Percentiles rank a stretch among this genome's conserved stretches.
phyloP scores from a whole-genome alignment of 2,888 invertebrate species.

The Dryococelus australis region DNA sequence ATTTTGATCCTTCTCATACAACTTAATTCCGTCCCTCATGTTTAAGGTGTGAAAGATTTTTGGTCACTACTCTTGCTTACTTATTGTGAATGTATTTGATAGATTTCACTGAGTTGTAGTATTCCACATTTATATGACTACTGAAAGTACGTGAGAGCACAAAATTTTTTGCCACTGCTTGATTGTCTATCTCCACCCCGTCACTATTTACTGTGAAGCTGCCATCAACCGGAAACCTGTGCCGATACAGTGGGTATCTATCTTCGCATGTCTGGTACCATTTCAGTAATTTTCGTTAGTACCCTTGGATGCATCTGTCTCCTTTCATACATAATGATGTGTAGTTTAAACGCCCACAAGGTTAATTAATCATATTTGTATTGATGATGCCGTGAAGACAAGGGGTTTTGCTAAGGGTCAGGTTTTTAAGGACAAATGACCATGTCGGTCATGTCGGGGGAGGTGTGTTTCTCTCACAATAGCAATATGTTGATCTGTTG shows the following conservation, averaged over 20 bases:
- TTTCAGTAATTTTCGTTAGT: slow-evolving; percentile 50
- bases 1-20: slow-evolving; percentile 49
- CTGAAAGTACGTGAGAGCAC: slow-evolving; percentile 40
- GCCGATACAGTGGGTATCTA: slow-evolving; percentile 55
- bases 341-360: slow-evolving; percentile 51
- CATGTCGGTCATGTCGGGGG: slow-evolving; percentile 49
- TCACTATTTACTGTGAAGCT: neutral
- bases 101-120: neutral
- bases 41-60: slow-evolving; percentile 44
- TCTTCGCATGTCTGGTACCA: slow-evolving; percentile 44
- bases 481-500: slow-evolving; percentile 49
- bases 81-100: slow-evolving; percentile 48
- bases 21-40: slow-evolving; percentile 52
- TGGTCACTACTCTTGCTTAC: slow-evolving; percentile 49
- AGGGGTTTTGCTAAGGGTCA: slow-evolving; percentile 47
- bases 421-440: slow-evolving; percentile 51
- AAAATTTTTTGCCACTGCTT: slow-evolving; percentile 45
- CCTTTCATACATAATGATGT: slow-evolving; percentile 50
- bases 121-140: slow-evolving; percentile 48
- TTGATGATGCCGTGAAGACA: slow-evolving; percentile 49
- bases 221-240: slow-evolving; percentile 42
- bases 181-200: slow-evolving; percentile 41
- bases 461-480: slow-evolving; percentile 45
- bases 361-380: slow-evolving; percentile 55
- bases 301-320: slow-evolving; percentile 50